phyloP scores from a whole-genome alignment of 2,888 invertebrate genomes.

The Lutraria lutraria region DNA sequence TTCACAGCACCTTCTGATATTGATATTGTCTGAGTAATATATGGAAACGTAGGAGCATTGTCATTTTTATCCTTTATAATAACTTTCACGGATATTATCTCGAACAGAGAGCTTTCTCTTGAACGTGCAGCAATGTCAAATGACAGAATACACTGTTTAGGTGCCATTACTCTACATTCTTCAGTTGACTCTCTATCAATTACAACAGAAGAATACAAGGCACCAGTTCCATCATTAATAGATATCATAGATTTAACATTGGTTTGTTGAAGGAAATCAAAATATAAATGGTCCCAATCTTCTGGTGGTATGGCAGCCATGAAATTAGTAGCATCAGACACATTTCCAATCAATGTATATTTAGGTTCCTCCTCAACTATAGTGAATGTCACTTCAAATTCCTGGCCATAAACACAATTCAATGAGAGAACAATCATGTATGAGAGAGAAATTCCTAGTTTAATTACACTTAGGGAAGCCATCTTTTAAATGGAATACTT shows the following conservation, averaged over 20 bases:
- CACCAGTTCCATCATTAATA: constrained; percentile 68
- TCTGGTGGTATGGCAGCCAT: constrained; percentile 54
- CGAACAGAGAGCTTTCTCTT: constrained; percentile 67
- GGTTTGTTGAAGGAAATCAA: constrained; percentile 66
- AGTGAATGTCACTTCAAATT: constrained; percentile 59
- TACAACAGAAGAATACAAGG: constrained; percentile 67
- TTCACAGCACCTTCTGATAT: constrained; percentile 75
- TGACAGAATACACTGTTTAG: constrained; percentile 64
- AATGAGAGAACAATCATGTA: constrained; percentile 29
- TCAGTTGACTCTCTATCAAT: constrained; percentile 70
- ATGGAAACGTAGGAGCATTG: constrained; percentile 76
- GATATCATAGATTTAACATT: constrained; percentile 67
- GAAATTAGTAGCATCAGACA: constrained; percentile 62
- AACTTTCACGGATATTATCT: constrained; percentile 75
- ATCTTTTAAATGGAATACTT: constrained; percentile 16
- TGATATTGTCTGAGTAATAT: constrained; percentile 66
- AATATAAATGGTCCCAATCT: constrained; percentile 55
- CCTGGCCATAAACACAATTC: constrained; percentile 41
- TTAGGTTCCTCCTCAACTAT: constrained; percentile 50
- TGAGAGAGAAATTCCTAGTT: constrained; percentile 13
- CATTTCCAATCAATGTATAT: constrained; percentile 66
- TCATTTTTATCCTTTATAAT: constrained; percentile 79
- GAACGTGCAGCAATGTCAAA: constrained; percentile 77
- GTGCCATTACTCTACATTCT: constrained; percentile 64
- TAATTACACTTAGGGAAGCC: constrained; percentile 13